Base-by-base conservation (phyloP, 1,140 invertebrate species). In the Drosophila willistoni region DNA sequence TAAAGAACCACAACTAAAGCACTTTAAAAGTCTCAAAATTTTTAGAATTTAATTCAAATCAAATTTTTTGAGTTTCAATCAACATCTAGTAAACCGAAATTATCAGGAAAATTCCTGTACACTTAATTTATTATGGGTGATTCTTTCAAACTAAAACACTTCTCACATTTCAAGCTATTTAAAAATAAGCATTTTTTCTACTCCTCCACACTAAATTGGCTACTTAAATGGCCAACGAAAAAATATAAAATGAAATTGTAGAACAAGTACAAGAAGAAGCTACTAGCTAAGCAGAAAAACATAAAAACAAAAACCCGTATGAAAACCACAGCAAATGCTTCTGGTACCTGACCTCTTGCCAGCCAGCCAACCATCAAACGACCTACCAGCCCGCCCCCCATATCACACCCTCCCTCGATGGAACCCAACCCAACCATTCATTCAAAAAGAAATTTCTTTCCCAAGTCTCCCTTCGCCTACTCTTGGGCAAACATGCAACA, bases 191-290 rank as follows among this genome's bases (percentile, higher is more conserved):
- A 39, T 66, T 62, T 62, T 64, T 55, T 34, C 33, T 29, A 6
- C 29, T 29, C 29, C 29, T 64, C 51, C 63, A 74, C 61, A 77
- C 73, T 69, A 54, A 70, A 77, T 77, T 77, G 70, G 61, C 42
- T 47, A 57, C 44, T 42, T 34, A 41, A 51, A 59, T 66, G 29
- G 41, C 25, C 47, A 64, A 51, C 17, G 13, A 42, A 44, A 42
- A 44, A 59, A 29, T 54, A 77, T 71, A 66, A 70, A 73, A 77
- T 63, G 62, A 70, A 73, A 73, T 74, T 70, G 71, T 74, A 69
- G 44, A 5, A 39, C 36, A 39, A 39, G 36, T 51, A 51, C 44
- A 19, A 22, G 17, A 7, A 39, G 36, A 2, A 22, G 44, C 29
- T 29, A 29, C 29, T 22, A 12, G 17, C 17, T 51, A 19, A 47